A percentile compares a stretch with the other conserved stretches of the same genome.
Evolutionary conservation across 2,888 invertebrate species (phyloP).

Genomic region (Xiphydria camelus): DNA sequence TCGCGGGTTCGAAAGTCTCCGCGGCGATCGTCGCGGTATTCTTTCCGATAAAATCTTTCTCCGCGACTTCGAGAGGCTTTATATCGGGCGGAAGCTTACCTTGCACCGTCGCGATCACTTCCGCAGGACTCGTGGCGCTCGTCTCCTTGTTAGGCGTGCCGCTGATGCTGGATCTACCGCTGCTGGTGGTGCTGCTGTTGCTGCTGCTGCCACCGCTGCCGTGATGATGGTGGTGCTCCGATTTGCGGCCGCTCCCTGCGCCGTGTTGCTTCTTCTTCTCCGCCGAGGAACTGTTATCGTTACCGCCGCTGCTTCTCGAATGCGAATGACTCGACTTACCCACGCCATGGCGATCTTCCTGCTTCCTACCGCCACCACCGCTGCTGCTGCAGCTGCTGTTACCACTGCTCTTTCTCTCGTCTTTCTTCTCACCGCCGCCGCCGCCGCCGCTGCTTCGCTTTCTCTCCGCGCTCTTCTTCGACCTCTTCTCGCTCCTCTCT

Average conservation of each 20-base stretch:
- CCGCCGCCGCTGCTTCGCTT: constrained; percentile 22
- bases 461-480: constrained; percentile 17
- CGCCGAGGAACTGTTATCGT: constrained; percentile 24
- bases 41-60: neutral
- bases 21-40: constrained; percentile 9
- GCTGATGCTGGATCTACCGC: constrained; percentile 19
- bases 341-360: constrained; percentile 19
- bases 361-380: constrained; percentile 18
- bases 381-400: constrained; percentile 10
- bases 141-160: constrained; percentile 22
- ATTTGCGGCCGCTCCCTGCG: too few relatives aligned
- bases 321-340: neutral
- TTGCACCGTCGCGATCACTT: constrained; percentile 15
- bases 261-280: too few relatives aligned
- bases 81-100: too few relatives aligned
- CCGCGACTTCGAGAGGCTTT: neutral
- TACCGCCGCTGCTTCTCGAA: constrained; percentile 4
- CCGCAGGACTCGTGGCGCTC: constrained; percentile 14
- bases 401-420: constrained; percentile 27
- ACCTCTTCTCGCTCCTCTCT: neutral
- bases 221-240: neutral
- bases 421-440: constrained; percentile 24
- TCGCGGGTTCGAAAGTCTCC: constrained; percentile 5
- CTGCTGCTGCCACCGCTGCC: constrained; percentile 15
- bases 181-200: constrained; percentile 16